Percentiles rank a stretch among this genome's conserved stretches.
phyloP scores from a whole-genome alignment of 1,140 invertebrate genomes.

The Drosophila albomicans region DNA sequence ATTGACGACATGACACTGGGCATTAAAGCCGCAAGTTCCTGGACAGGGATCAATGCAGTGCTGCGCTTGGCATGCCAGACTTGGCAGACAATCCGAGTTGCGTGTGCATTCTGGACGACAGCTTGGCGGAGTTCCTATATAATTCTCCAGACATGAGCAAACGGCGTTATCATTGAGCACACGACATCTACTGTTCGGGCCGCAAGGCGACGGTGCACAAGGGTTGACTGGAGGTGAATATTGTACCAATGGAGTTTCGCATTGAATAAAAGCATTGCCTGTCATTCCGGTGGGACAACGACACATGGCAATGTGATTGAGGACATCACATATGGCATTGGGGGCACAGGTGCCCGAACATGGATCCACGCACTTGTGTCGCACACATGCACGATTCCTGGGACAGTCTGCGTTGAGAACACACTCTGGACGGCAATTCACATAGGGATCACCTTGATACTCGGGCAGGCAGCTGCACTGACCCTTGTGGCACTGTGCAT shows the following conservation, averaged over 20 bases:
- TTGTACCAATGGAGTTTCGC: slow-evolving; percentile 69
- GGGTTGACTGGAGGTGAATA: slow-evolving; percentile 83
- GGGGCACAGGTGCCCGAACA: slow-evolving; percentile 89
- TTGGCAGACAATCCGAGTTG: slow-evolving; percentile 92
- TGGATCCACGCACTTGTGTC: slow-evolving; percentile 88
- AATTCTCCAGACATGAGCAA: slow-evolving; percentile 87
- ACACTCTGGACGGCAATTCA: slow-evolving; percentile 79
- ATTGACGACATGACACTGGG: slow-evolving; percentile 92
- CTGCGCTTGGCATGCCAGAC: slow-evolving; percentile 91
- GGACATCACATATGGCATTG: slow-evolving; percentile 88
- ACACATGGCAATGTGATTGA: slow-evolving; percentile 89
- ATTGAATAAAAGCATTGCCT: slow-evolving; percentile 81
- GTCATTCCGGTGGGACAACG: slow-evolving; percentile 86
- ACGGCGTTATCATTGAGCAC: slow-evolving; percentile 86
- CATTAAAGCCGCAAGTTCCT: slow-evolving; percentile 90
- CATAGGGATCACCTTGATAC: slow-evolving; percentile 87
- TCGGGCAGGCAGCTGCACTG: slow-evolving; percentile 86
- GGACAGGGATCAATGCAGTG: slow-evolving; percentile 90
- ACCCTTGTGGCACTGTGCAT: slow-evolving; percentile 88
- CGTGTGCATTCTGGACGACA: slow-evolving; percentile 93
- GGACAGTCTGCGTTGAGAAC: slow-evolving; percentile 85
- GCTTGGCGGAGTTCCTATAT: slow-evolving; percentile 89
- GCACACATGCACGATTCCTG: slow-evolving; percentile 87
- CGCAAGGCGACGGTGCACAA: slow-evolving; percentile 88
- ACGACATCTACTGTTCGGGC: slow-evolving; percentile 86